Base-by-base conservation (phyloP, 2,888 invertebrate genomes). In the Eupelmus urozonus region DNA sequence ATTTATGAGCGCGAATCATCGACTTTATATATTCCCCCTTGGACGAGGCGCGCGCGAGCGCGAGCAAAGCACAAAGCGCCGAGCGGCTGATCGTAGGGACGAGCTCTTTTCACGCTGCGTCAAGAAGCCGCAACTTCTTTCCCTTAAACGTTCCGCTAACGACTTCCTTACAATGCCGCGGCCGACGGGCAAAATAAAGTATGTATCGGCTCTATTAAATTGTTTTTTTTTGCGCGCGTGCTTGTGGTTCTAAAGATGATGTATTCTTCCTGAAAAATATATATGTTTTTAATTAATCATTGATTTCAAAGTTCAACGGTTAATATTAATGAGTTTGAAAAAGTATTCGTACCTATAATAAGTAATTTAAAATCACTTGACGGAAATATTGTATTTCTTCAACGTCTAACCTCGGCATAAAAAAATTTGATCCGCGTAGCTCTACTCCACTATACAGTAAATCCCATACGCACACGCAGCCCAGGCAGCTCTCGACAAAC, bases 1-100 rank as follows among this genome's bases (percentile, higher is more conserved):
- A 86, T 87, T 87, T 85, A 86, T 83, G 84, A 81, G 83, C 82
- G 83, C 83, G 84, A 83, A 85, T 85, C 84, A 81, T 83, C 80
- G 83, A 82, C 84, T 85, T 84, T 84, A 85, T 85, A 81, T 81
- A 79, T 77, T 20, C 74, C 81, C 73, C 82, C 80, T n/a, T n/a
- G n/a, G n/a, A n/a, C 82, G 65, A 67, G 42, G 73, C 42, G n/a
- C n/a, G n/a, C n/a, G n/a, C n/a, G 40, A 59, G 73, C 69, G 67
- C 76, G 71, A 73, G 80, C 20, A n/a, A 23, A 16, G 34, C 67
- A 40, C 66, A 76, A 76, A 74, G 78, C 81, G 73, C 42, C 20
- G 55, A 69, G 57, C 74, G 75, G 11, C 13, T 18, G 20, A 16
- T n/a, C 11, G 45, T 34, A 5, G n/a, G n/a, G n/a, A n/a, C 34